Base-by-base conservation (phyloP, 2,797 vertebrate species). In the Melanotaenia nigrans region DNA sequence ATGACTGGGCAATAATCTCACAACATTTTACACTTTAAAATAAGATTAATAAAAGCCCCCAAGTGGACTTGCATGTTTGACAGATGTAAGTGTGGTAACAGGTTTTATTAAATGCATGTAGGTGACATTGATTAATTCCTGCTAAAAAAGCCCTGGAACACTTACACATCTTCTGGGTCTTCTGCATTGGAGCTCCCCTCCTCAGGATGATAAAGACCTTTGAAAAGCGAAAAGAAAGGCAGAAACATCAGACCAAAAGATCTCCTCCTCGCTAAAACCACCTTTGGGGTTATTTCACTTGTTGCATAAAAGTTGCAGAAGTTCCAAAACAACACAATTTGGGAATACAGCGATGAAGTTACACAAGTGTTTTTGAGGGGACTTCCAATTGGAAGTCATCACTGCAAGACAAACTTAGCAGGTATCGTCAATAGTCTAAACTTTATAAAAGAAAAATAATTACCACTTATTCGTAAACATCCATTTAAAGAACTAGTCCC, bases 141-240 rank as follows among this genome's bases (percentile, higher is more conserved):
- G 33, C 7, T 14, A 30, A 30, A 30, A 30, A 30, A 18, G 28
- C 13, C 1, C 0, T 5, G 13, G 20, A 65, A 28, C 36, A 93
- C 93, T 88, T 73, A 95, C 95, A 93, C 93, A 54, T 94, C 86
- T 2, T 91, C 84, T 1, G 81, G 74, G 24, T 90, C 84, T 51
- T 94, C 93, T 32, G 85, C 64, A 7, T 71, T 80, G 22, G 85
- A 65, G 56, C 68, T 75, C 16, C 71, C 82, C 9, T 91, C 92
- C n/a, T 92, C 90, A 32, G 61, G 79, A 42, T 89, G 87, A 70
- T 75, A 70, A 18, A 90, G 81, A 87, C 85, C 95, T 95, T 53
- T 3, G 14, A 63, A 16, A 49, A 11, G 22, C 14, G 1, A 45
- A 20, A 18, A 45, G 40, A 60, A 38, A 32, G 38, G 32, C 1